Percentiles rank a stretch among this genome's conserved stretches.
These are phyloP conservation scores for Alviniconcha strummeri DNA, from an alignment of 2,888 invertebrate species.

Conservation along the genomic window DNA sequence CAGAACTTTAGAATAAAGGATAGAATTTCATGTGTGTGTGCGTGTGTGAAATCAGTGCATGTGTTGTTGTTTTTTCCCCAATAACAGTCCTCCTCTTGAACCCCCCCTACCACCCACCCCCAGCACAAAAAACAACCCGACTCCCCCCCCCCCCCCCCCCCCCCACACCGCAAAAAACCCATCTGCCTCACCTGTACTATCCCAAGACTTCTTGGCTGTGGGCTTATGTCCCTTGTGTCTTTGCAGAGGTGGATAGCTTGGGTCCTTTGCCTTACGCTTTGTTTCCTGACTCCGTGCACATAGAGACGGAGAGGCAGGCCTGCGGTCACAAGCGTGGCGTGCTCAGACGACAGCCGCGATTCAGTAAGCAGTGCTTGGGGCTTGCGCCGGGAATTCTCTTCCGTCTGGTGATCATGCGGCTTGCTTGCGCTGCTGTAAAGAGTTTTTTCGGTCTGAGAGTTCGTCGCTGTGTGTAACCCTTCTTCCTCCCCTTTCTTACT, in stretches of 20 bases:
- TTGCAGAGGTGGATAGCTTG: conserved; percentile 17
- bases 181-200: too few relatives aligned
- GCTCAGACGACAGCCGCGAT: conserved; percentile 23
- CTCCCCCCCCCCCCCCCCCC: background rate
- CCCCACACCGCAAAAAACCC: too few relatives aligned
- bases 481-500: too few relatives aligned
- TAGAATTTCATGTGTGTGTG: too few relatives aligned
- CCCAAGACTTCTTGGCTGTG: too few relatives aligned
- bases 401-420: conserved; percentile 5
- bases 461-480: background rate
- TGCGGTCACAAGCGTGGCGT: background rate
- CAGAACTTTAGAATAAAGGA: too few relatives aligned
- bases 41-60: too few relatives aligned
- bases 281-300: conserved; percentile 24
- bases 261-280: conserved; percentile 29
- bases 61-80: too few relatives aligned
- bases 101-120: background rate
- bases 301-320: conserved; percentile 28
- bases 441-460: background rate
- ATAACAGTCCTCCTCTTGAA: too few relatives aligned
- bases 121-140: background rate
- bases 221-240: background rate
- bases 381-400: background rate
- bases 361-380: conserved; percentile 24
- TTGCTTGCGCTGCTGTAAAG: background rate